Percentiles rank a stretch among this genome's conserved stretches.
These are phyloP conservation scores for Meandrina meandrites DNA, from an alignment of 92 coral and sea anemone species.

Conservation along the genomic window DNA sequence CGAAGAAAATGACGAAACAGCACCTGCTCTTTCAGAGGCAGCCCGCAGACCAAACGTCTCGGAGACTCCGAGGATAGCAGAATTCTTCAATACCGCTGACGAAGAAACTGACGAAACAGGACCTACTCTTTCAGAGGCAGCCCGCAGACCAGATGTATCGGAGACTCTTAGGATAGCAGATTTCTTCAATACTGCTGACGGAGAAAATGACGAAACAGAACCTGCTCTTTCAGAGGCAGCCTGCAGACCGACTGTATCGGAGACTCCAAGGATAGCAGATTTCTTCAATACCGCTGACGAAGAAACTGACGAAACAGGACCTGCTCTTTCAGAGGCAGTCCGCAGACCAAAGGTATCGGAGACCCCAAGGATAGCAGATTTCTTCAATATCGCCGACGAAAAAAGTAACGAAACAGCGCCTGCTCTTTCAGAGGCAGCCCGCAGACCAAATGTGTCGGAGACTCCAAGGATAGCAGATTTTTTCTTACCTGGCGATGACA, in stretches of 20 bases:
- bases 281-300: too few species aligned
- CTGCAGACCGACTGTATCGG: neutral
- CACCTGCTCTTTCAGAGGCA: neutral
- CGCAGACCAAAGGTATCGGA: neutral
- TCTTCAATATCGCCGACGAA: too few species aligned
- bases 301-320: too few species aligned
- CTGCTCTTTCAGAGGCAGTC: neutral
- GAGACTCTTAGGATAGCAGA: neutral
- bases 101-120: neutral
- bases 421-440: neutral
- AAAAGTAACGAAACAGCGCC: too few species aligned
- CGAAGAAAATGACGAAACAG: neutral
- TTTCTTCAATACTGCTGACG: neutral
- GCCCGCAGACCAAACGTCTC: neutral
- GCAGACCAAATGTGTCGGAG: neutral
- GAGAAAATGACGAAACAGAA: neutral
- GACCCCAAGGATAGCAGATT: too few species aligned
- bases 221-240: neutral
- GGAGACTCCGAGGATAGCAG: neutral
- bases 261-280: neutral
- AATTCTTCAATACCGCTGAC: neutral
- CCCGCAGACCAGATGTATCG: neutral
- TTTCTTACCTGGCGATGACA: constrained; percentile 26
- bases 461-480: constrained; percentile 15
- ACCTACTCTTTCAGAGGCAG: neutral